A percentile compares a stretch with the other conserved stretches of the same genome.
Conservation (phyloP, 2,113 vertebrate species). For the Crotalus tigris region DNA sequence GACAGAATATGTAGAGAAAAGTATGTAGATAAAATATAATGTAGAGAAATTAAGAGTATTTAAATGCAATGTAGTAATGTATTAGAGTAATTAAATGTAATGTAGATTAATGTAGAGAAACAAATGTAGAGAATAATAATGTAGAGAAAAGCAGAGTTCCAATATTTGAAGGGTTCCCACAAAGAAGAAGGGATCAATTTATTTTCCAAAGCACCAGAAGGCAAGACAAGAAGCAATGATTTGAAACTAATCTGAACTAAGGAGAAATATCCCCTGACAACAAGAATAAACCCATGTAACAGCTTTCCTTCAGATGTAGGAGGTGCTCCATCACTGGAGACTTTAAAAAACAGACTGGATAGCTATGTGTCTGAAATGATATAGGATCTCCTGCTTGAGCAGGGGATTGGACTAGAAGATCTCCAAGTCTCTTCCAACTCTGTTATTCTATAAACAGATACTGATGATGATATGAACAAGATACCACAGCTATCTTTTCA, state of each 20-base stretch:
- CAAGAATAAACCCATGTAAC: not conserved
- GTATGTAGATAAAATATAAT: not conserved
- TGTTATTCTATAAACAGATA: not conserved
- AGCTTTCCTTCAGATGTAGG: not conserved
- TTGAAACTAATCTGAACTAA: not conserved
- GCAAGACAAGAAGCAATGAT: not conserved
- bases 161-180: not conserved
- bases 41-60: not conserved
- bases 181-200: not conserved
- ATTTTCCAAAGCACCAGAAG: not conserved
- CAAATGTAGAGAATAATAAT: not conserved
- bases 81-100: not conserved
- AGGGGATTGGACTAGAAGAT: not conserved
- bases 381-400: not conserved
- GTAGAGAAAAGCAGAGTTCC: not conserved
- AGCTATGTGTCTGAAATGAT: not conserved
- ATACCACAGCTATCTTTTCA: not conserved
- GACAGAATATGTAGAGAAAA: not conserved
- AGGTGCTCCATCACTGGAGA: not conserved
- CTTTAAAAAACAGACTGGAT: not conserved
- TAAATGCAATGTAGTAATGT: not conserved
- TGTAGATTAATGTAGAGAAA: not conserved
- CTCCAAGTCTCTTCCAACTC: not conserved
- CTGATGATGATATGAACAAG: no score
- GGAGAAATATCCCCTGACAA: not conserved